These are phyloP conservation scores for Scrobipalpa atriplicella DNA, from an alignment of 2,888 invertebrate species.

Conservation along the genomic window DNA sequence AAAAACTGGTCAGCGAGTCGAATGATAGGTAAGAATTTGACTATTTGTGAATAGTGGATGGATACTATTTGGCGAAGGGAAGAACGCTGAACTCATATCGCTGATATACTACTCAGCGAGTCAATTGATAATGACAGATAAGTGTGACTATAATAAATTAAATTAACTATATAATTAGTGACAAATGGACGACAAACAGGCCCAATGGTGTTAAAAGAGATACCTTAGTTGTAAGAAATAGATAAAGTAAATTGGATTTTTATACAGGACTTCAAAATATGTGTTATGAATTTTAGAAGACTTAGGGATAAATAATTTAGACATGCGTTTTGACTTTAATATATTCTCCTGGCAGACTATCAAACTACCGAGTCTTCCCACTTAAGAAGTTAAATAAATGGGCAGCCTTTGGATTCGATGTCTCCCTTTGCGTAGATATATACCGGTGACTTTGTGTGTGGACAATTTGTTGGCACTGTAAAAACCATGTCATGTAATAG, in stretches of 20 bases:
- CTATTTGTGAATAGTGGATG: too few relatives aligned
- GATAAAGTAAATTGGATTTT: too few relatives aligned
- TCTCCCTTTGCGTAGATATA: neutral
- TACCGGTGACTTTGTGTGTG: neutral
- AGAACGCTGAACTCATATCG: neutral
- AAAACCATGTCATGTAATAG: neutral
- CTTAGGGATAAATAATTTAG: too few relatives aligned
- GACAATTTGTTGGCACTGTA: neutral
- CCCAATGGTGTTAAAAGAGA: too few relatives aligned
- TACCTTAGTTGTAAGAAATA: too few relatives aligned
- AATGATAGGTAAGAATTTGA: too few relatives aligned
- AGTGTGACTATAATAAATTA: too few relatives aligned
- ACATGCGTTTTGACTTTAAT: neutral
- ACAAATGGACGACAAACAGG: too few relatives aligned
- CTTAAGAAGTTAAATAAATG: neutral
- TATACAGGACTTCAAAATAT: too few relatives aligned
- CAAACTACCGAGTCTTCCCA: conserved; percentile 4
- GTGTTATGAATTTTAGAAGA: too few relatives aligned
- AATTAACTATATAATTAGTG: too few relatives aligned
- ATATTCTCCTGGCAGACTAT: neutral
- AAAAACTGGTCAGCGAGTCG: conserved; percentile 95
- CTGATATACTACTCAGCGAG: conserved; percentile 89
- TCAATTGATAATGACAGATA: conserved; percentile 68
- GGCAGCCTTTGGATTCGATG: neutral
- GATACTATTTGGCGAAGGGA: too few relatives aligned